phyloP scores from a whole-genome alignment of 2,797 vertebrate species.

The Pseudochaenichthys georgianus region DNA sequence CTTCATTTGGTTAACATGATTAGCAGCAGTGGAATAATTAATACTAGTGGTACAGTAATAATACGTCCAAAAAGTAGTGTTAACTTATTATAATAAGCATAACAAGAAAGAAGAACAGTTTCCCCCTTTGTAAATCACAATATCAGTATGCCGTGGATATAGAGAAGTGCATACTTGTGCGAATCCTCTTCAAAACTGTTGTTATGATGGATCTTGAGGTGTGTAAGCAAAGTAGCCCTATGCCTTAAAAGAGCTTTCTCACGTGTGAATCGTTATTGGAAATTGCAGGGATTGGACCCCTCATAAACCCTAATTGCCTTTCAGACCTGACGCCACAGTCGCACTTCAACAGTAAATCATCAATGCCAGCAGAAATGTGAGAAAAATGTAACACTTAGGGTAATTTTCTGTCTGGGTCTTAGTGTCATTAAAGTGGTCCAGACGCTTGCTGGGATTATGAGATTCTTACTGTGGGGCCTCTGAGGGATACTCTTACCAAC shows the following conservation, averaged over 20 bases:
- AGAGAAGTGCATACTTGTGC: constrained; percentile 32
- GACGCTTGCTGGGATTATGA: constrained; percentile 81
- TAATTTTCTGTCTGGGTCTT: constrained; percentile 83
- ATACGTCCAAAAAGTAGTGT: neutral
- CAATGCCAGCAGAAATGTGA: constrained; percentile 80
- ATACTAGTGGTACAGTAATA: neutral
- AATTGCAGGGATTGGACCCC: constrained; percentile 74
- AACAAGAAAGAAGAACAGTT: neutral
- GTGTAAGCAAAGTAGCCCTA: constrained; percentile 30
- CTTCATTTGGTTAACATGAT: neutral
- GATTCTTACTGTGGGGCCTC: constrained; percentile 69
- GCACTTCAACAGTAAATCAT: constrained; percentile 79
- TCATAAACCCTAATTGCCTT: constrained; percentile 83
- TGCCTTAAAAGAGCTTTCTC: constrained; percentile 46
- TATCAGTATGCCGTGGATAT: neutral
- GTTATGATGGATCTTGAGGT: constrained; percentile 18
- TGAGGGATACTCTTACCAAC: constrained; percentile 71
- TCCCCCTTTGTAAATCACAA: neutral
- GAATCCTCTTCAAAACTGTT: constrained; percentile 14
- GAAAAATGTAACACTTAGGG: constrained; percentile 81
- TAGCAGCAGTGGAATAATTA: neutral
- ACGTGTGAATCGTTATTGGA: constrained; percentile 77
- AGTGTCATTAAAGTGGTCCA: constrained; percentile 79
- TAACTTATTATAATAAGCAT: neutral
- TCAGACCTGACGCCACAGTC: constrained; percentile 81